Conservation (phyloP, 2,888 invertebrate species). For the Ophion costatus region DNA sequence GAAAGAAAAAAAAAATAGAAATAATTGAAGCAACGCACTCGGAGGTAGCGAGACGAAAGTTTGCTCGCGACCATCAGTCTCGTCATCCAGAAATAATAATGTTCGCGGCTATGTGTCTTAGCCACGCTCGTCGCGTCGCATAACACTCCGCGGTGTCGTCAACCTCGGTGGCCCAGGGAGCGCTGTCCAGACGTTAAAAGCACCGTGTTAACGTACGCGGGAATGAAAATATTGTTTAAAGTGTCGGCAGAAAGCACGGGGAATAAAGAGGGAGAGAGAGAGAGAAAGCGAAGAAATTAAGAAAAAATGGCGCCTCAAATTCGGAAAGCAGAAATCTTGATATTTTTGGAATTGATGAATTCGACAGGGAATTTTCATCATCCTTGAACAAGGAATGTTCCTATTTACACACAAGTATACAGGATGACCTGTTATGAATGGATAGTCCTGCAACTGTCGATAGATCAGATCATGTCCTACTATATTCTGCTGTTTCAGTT, state of each 20-base stretch:
- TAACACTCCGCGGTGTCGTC: conserved; percentile 43
- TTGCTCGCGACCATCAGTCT: conserved; percentile 34
- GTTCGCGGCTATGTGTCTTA: conserved; percentile 15
- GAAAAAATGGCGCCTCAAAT: background rate
- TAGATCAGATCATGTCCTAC: too few relatives aligned
- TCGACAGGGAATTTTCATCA: too few relatives aligned
- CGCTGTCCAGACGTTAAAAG: background rate
- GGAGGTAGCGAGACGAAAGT: conserved; percentile 18
- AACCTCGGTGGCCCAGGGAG: conserved; percentile 45
- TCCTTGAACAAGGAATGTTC: too few relatives aligned
- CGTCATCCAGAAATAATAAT: conserved; percentile 64
- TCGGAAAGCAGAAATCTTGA: too few relatives aligned
- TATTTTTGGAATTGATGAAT: too few relatives aligned
- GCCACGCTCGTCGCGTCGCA: conserved; percentile 21
- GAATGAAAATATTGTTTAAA: conserved; percentile 5
- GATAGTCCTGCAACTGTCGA: too few relatives aligned
- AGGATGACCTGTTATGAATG: too few relatives aligned
- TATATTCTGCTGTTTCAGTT: too few relatives aligned
- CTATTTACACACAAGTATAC: too few relatives aligned
- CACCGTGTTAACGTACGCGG: conserved; percentile 17
- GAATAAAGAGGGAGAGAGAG: background rate
- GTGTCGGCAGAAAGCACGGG: background rate
- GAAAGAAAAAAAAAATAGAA: conserved; percentile 5
- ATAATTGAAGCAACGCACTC: conserved; percentile 10
- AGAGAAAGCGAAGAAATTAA: background rate